These are phyloP conservation scores for Lynx canadensis DNA, from an alignment of 2,113 vertebrate species.

Conservation along the genomic window DNA sequence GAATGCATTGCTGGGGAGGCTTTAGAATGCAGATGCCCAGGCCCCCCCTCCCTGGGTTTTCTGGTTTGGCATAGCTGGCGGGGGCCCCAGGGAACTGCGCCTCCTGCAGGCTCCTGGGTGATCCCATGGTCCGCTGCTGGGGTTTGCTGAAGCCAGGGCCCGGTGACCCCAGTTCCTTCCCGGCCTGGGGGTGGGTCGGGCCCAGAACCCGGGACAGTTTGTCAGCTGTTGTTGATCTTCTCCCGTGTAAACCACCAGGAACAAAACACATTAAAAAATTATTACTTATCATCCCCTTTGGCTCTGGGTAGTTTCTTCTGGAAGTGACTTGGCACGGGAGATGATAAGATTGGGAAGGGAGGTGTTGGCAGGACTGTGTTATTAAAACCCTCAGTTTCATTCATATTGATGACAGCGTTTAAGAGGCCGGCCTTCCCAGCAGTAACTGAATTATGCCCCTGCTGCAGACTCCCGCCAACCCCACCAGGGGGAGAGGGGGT, in stretches of 20 bases:
- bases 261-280: neutral
- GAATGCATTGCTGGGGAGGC: neutral
- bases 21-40: neutral
- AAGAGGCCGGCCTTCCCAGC: neutral
- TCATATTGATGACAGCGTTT: slow-evolving; percentile 68
- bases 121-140: rapidly evolving
- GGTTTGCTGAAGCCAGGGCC: rapidly evolving
- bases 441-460: slow-evolving; percentile 30
- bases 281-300: neutral
- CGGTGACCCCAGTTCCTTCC: too few relatives aligned
- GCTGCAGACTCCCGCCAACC: neutral
- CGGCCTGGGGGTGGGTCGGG: neutral
- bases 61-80: too few relatives aligned
- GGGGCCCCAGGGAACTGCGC: rapidly evolving
- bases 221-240: too few relatives aligned
- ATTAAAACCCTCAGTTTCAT: slow-evolving; percentile 61
- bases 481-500: neutral
- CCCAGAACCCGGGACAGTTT: too few relatives aligned
- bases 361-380: neutral
- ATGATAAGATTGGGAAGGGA: neutral
- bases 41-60: too few relatives aligned
- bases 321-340: neutral
- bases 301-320: neutral
- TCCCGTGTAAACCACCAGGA: neutral
- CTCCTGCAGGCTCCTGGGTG: neutral